Percentiles rank a stretch among this genome's conserved stretches.
These are phyloP conservation scores for Melanaphis sacchari DNA, from an alignment of 1,140 invertebrate genomes.

Conservation along the genomic window DNA sequence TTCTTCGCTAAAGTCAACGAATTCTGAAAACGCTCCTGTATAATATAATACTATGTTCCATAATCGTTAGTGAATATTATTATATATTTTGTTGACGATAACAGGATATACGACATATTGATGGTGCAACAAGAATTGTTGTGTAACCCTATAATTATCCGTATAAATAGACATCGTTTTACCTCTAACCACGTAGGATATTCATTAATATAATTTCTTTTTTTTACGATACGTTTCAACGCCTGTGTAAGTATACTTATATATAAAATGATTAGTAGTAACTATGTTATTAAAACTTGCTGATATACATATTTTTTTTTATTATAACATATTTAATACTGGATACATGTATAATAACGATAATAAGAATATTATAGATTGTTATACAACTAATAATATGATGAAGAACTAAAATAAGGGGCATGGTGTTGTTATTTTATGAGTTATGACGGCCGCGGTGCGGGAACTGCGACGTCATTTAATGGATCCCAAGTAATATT, in stretches of 20 bases:
- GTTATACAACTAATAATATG: constrained; percentile 20
- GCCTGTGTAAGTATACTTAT: not conserved
- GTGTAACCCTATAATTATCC: constrained; percentile 23
- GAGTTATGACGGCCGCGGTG: not conserved
- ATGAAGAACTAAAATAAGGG: not conserved
- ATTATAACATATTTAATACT: not conserved
- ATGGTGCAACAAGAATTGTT: not conserved
- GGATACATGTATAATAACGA: not conserved
- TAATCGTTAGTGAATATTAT: not conserved
- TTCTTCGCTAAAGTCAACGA: not conserved
- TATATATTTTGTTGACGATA: not conserved
- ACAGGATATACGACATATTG: not conserved
- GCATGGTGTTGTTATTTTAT: constrained; percentile 17
- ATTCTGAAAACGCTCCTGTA: not conserved
- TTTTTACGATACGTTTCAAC: constrained; percentile 31
- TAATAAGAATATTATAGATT: not conserved
- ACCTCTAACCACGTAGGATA: constrained; percentile 11
- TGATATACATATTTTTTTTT: not conserved
- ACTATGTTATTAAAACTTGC: not conserved
- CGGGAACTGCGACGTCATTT: not conserved
- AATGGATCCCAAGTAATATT: not conserved
- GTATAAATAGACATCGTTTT: constrained; percentile 29
- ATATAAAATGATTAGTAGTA: not conserved
- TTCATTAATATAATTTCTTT: constrained; percentile 17
- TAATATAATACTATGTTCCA: not conserved